A percentile compares a stretch with the other conserved stretches of the same genome.
These are phyloP conservation scores for Eleginops maclovinus DNA, from an alignment of 2,113 vertebrate genomes.

Conservation along the genomic window DNA sequence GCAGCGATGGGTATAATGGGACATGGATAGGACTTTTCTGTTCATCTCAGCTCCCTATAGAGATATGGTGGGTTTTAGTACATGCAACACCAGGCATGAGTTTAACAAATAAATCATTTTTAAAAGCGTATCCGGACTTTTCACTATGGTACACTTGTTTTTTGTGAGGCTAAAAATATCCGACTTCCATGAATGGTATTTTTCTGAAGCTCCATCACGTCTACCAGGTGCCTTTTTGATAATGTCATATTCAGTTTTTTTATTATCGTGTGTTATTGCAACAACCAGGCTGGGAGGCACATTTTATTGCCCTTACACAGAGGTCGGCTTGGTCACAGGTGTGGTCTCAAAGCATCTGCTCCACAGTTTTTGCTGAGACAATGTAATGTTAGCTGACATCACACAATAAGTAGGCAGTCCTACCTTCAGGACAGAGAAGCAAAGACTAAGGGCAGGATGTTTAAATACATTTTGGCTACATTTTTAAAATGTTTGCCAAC, in stretches of 20 bases:
- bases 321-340: constrained; percentile 9
- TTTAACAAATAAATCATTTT: constrained; percentile 9
- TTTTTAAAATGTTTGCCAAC: not conserved
- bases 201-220: constrained; percentile 2
- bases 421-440: not conserved
- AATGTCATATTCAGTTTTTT: constrained; percentile 25
- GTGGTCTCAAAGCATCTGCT: constrained; percentile 32
- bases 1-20: constrained; percentile 72
- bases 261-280: constrained; percentile 16
- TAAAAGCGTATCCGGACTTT: constrained; percentile 4
- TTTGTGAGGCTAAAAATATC: not conserved
- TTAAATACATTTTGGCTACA: not conserved
- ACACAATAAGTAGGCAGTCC: not conserved
- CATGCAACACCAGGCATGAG: constrained; percentile 51
- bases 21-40: constrained; percentile 71
- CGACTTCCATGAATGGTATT: not conserved
- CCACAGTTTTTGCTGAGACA: not conserved
- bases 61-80: constrained; percentile 57
- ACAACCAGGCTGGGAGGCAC: constrained; percentile 5
- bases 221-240: constrained; percentile 18
- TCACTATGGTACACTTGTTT: constrained; percentile 17
- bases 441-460: not conserved
- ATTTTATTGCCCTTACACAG: constrained; percentile 15
- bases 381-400: constrained; percentile 9
- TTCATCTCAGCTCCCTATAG: constrained; percentile 57